Base-by-base conservation (phyloP, 1,140 invertebrate genomes). In the Caenorhabditis elegans region DNA sequence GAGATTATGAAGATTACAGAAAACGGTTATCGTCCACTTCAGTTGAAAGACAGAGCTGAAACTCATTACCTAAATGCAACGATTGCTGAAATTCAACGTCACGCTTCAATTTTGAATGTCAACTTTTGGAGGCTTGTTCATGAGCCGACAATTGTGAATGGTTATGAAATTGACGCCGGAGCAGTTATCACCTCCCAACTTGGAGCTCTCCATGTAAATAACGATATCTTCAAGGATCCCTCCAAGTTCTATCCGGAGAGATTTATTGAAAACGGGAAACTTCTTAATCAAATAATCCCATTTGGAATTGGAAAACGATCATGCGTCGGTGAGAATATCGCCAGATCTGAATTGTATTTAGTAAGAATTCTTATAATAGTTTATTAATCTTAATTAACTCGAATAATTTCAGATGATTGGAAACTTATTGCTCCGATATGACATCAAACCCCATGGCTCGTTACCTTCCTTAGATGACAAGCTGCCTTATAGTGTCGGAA, bases 261-360 rank as follows among this genome's bases (percentile, higher is more conserved):
- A 13, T 84, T 84, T 46, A 26, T 84, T 13, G 65, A 78, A 43
- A 65, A 78, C 31, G 34, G 22, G 13, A 49, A 82, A 76, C 75
- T 78, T 48, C 19, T 84, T 8, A 46, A 83, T n/a, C 79, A 83
- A 36, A 15, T 84, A 15, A 77, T 84, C 17, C 80, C 83, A 2
- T 84, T 84, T 49, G 83, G 83, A 60, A 36, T 84, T 22, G 83
- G 83, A 39, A 84, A 84, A 53, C 75, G 83, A 34, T 26, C 43
- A 0, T 84, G 83, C 43, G 34, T 83, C 10, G 83, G 83, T 43
- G 83, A 84, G 49, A 48, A 55, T 15, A 22, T 84, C 1, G 83
- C 83, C 3, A 78, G 76, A 28, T 17, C 76, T 0, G 48, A 83
- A 6, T 24, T 84, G 17, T 84, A 79, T 36, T 43, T 84, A 53